A percentile compares a stretch with the other conserved stretches of the same genome.
Evolutionary conservation across 2,888 invertebrate genomes (phyloP).

Genomic region (Chloroclystis v-ata): DNA sequence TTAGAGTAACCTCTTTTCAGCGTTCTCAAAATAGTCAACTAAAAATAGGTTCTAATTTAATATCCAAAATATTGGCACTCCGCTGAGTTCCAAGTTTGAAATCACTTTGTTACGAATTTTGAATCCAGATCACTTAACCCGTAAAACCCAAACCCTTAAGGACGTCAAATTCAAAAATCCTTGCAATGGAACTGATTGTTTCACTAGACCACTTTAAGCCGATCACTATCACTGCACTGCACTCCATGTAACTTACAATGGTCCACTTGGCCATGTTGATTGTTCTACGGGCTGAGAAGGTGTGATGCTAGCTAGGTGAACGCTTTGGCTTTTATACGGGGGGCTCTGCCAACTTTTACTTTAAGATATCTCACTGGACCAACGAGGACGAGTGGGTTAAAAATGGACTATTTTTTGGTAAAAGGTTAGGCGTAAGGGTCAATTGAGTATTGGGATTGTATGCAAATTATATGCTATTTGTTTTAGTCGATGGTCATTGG

Average conservation of each 20-base stretch:
- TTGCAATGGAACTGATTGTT: slow-evolving; percentile 12
- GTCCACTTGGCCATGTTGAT: slow-evolving; percentile 68
- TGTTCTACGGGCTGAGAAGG: slow-evolving; percentile 50
- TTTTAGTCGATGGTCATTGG: not conserved
- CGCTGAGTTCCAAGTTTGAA: no score
- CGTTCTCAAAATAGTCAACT: no score
- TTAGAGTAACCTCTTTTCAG: no score
- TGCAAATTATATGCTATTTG: not conserved
- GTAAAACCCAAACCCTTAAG: no score
- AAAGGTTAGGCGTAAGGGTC: slow-evolving; percentile 31
- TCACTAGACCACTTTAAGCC: slow-evolving; percentile 21
- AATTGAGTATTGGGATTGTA: slow-evolving; percentile 2
- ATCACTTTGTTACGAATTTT: no score
- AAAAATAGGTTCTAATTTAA: no score
- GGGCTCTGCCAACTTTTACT: slow-evolving; percentile 70
- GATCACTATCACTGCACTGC: slow-evolving; percentile 55
- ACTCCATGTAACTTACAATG: slow-evolving; percentile 69
- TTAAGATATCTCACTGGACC: slow-evolving; percentile 47
- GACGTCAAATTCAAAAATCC: slow-evolving; percentile 1
- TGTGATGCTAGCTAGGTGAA: slow-evolving; percentile 51
- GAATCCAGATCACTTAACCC: no score
- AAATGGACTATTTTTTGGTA: slow-evolving; percentile 53
- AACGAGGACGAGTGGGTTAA: slow-evolving; percentile 62
- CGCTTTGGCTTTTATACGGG: slow-evolving; percentile 61
- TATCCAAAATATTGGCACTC: no score